Evolutionary conservation across 2,113 vertebrate species (phyloP), one percentile per base, ranked within the genome.

Genomic region (Aplodontia rufa): DNA sequence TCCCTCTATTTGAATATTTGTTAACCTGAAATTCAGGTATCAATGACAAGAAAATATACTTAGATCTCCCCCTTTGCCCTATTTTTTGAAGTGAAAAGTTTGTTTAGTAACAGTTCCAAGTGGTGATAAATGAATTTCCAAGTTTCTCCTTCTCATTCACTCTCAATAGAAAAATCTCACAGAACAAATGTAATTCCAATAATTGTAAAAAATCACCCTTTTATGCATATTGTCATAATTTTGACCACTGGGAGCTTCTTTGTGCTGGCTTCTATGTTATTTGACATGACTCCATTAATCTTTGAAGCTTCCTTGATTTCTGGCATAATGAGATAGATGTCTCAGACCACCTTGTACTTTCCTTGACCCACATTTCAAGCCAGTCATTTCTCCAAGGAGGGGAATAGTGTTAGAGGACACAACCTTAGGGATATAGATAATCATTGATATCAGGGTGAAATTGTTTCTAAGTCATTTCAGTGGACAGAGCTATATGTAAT

Each of bases 201-300:
- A 86, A 72, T 58, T 82, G 24, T 66, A 90, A 88, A 91, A 91
- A 85, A 88, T 85, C 51, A 84, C 47, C 66, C 66, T 58, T 75
- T 76, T 75, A 75, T 55, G 42, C 32, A 85, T 58, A 62, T 32
- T 84, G 37, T 91, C 71, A 96, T 47, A 88, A 16, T 90, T 88
- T 81, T 68, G 53, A 53, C 53, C 55, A 75, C 6, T 95, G 81
- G 32, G 17, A 93, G 32, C 26, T 71, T 78, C 74, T 89, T 16
- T 91, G 28, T 91, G 17, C 9, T 68, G 78, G 40, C 28, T 76
- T 26, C n/a, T 51, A 2, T 82, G 68, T 71, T 81, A 49, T 88
- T 71, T 86, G 79, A 94, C 78, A 90, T 22, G 19, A 86, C 53
- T 94, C 58, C 45, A 89, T 83, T 93, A 89, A 95, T 93, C 83